Conservation (phyloP, 2,113 vertebrate species). For the Ramphastos sulfuratus region DNA sequence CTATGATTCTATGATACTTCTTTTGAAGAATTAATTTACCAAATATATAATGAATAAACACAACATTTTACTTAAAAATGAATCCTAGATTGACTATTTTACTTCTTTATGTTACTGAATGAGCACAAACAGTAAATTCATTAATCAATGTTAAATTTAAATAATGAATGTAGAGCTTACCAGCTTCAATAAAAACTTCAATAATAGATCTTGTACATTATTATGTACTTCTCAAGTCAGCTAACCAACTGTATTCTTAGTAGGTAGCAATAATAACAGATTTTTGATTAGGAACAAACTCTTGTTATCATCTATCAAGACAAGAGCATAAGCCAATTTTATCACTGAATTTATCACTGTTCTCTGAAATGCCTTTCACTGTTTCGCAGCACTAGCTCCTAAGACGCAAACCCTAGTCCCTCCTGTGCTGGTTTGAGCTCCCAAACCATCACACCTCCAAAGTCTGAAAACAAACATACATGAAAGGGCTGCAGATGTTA, state of each 20-base stretch:
- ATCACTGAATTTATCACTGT: background rate
- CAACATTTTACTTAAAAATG: background rate
- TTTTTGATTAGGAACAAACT: background rate
- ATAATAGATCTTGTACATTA: background rate
- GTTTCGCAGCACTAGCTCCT: background rate
- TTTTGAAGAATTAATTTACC: slow-evolving; percentile 7
- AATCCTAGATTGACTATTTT: slow-evolving; percentile 20
- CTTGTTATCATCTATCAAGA: background rate
- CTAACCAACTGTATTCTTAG: background rate
- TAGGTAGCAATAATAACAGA: background rate
- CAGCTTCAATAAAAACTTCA: slow-evolving; percentile 28
- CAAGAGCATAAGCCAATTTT: background rate
- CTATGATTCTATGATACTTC: background rate
- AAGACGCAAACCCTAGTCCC: background rate
- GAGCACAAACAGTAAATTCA: background rate
- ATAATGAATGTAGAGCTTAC: slow-evolving; percentile 14
- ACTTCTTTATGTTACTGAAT: slow-evolving; percentile 26
- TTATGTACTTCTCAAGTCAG: background rate
- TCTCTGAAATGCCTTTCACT: background rate
- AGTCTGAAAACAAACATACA: background rate
- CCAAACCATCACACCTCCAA: background rate
- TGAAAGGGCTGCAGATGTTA: background rate
- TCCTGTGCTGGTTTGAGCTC: too few relatives aligned
- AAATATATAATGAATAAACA: slow-evolving; percentile 33
- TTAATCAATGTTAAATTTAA: slow-evolving; percentile 45